phyloP scores from a whole-genome alignment of 2,113 vertebrate genomes.

The Poeciliopsis retropinna region DNA sequence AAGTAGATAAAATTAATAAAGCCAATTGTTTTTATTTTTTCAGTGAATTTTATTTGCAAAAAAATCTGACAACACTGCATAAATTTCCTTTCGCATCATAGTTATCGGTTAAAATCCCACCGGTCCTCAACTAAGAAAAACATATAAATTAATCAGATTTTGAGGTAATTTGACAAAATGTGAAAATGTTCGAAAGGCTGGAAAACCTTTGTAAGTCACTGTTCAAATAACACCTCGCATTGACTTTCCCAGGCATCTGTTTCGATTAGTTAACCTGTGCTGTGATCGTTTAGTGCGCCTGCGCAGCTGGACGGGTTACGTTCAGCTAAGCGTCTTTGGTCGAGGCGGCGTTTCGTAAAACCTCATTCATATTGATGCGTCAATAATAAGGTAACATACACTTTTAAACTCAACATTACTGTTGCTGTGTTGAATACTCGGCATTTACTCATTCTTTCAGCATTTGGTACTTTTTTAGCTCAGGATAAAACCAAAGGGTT shows the following conservation, averaged over 20 bases:
- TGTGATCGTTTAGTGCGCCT: conserved; percentile 33
- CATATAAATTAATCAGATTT: too few species aligned
- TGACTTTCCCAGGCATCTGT: neutral
- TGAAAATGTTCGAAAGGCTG: too few species aligned
- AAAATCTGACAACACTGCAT: too few species aligned
- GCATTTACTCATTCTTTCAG: neutral
- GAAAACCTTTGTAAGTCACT: too few species aligned
- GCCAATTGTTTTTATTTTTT: too few species aligned
- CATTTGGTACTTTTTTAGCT: neutral
- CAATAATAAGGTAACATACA: neutral
- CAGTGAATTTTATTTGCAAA: too few species aligned
- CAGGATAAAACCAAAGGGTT: neutral
- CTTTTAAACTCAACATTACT: neutral
- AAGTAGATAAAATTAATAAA: neutral
- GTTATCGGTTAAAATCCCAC: too few species aligned
- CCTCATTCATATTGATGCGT: conserved; percentile 46
- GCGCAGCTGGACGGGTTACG: neutral
- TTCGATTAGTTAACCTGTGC: conserved; percentile 44
- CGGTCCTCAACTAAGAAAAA: too few species aligned
- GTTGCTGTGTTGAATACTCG: neutral
- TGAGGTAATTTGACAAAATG: too few species aligned
- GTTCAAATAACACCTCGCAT: neutral
- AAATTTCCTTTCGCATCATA: too few species aligned
- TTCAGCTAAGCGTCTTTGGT: neutral
- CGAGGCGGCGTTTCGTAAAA: neutral